Conservation (phyloP, 2,888 invertebrate species). For the Dicyrtomina minuta region DNA sequence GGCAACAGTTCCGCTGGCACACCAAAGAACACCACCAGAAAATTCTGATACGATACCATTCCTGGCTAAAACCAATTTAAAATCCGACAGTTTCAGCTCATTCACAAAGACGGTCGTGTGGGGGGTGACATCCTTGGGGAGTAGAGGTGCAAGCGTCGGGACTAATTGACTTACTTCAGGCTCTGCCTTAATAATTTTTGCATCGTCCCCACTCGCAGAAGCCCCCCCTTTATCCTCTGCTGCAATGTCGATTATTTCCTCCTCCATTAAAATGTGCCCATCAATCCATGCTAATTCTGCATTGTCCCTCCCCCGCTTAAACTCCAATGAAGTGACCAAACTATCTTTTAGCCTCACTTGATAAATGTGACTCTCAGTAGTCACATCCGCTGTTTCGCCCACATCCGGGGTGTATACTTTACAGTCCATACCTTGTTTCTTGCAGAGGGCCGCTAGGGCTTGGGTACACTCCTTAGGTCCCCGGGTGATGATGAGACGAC, state of each 20-base stretch:
- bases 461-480: conserved; percentile 71
- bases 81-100: conserved; percentile 87
- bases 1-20: conserved; percentile 86
- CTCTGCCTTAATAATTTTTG: conserved; percentile 22
- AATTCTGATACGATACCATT: conserved; percentile 82
- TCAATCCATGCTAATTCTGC: conserved; percentile 96
- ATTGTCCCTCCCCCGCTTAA: conserved; percentile 80
- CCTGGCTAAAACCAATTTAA: conserved; percentile 75
- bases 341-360: conserved; percentile 92
- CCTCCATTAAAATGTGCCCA: conserved; percentile 66
- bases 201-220: too few species aligned
- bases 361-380: conserved; percentile 96
- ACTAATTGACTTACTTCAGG: conserved; percentile 41
- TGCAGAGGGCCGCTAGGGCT: conserved; percentile 68
- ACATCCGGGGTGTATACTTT: conserved; percentile 79
- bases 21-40: conserved; percentile 87
- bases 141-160: conserved; percentile 52
- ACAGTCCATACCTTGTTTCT: conserved; percentile 63
- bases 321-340: conserved; percentile 79
- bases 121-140: conserved; percentile 56
- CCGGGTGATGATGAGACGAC: conserved; percentile 73
- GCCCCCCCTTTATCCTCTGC: too few species aligned
- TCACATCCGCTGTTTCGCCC: conserved; percentile 88
- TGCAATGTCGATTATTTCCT: conserved; percentile 64
- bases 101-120: conserved; percentile 90